phyloP scores from a whole-genome alignment of 2,113 vertebrate species.

The Panthera leo region DNA sequence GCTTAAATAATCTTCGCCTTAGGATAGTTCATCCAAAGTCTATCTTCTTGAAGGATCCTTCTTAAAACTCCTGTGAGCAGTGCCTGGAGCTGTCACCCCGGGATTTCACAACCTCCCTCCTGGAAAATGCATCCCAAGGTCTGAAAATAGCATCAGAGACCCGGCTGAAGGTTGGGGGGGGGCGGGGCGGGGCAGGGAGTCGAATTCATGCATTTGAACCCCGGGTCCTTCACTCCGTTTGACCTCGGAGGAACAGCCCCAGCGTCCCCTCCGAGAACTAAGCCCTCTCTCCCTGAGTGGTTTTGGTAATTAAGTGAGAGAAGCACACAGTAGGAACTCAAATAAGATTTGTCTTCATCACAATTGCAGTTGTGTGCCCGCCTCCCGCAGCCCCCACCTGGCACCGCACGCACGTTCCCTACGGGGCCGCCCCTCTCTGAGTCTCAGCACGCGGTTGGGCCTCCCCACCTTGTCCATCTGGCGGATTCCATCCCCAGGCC shows the following conservation, averaged over 20 bases:
- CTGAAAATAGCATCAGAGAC: slow-evolving; percentile 73
- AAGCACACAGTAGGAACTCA: neutral
- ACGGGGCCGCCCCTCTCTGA: fast-evolving
- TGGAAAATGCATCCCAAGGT: slow-evolving; percentile 29
- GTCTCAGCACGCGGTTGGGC: neutral
- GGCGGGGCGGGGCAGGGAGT: neutral
- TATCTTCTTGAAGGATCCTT: slow-evolving; percentile 61
- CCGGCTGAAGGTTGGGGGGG: neutral
- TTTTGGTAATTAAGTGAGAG: neutral
- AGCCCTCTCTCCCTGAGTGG: neutral
- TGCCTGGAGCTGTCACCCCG: slow-evolving; percentile 33
- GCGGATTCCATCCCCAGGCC: neutral
- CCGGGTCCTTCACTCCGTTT: fast-evolving
- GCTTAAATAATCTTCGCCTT: slow-evolving; percentile 35
- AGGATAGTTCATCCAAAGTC: slow-evolving; percentile 59
- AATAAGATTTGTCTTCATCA: neutral
- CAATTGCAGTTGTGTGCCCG: neutral
- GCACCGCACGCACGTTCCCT: fast-evolving
- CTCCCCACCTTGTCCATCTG: neutral
- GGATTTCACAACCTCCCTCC: slow-evolving; percentile 75
- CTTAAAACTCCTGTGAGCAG: neutral
- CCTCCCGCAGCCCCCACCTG: neutral
- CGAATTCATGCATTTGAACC: neutral
- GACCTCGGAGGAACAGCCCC: neutral
- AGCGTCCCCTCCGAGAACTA: fast-evolving